phyloP scores from a whole-genome alignment of 1,140 invertebrate genomes.

The Coelopa frigida region DNA sequence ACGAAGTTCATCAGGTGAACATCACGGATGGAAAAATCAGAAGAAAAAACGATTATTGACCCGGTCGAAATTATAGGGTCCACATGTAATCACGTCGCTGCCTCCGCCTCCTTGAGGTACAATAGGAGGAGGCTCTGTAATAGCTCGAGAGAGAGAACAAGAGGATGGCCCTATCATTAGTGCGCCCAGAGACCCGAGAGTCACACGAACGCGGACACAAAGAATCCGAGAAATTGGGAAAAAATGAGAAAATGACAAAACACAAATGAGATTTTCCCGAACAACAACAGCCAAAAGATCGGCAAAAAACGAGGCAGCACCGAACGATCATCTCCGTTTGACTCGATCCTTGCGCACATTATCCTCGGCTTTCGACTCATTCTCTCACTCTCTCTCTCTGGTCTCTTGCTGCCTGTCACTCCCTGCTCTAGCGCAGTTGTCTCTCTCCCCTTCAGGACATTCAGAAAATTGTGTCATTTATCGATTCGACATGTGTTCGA shows the following conservation, averaged over 20 bases:
- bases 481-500: slow-evolving; percentile 14
- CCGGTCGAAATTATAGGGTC: slow-evolving; percentile 5
- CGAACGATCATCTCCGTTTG: no score
- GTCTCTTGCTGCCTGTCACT: no score
- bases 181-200: background rate
- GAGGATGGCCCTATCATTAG: background rate
- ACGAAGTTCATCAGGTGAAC: slow-evolving; percentile 6
- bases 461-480: slow-evolving; percentile 14
- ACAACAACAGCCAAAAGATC: background rate
- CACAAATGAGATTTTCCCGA: background rate
- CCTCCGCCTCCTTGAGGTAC: no score
- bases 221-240: no score
- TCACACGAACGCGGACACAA: no score
- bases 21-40: background rate
- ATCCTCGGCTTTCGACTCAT: no score
- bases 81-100: no score
- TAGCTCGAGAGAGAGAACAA: no score
- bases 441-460: background rate
- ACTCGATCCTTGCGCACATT: no score
- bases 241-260: background rate
- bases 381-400: no score
- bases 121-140: no score
- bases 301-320: background rate
- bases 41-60: slow-evolving; percentile 2
- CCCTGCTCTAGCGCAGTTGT: no score